A percentile compares a stretch with the other conserved stretches of the same genome.
Conservation (phyloP, 2,113 vertebrate species). For the Microcebus jonahi region DNA sequence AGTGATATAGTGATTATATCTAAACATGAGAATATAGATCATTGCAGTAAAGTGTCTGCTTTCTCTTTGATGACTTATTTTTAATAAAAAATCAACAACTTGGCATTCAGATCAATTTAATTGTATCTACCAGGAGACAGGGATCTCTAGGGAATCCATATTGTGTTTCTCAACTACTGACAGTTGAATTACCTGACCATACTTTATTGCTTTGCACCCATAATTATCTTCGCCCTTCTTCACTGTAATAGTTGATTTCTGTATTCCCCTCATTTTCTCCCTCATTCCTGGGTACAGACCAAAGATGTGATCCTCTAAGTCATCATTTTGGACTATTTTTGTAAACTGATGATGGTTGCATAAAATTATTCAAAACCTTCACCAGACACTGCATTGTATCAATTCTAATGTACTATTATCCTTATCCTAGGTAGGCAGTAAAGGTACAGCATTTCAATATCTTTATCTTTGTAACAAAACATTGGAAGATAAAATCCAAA, state of each 20-base stretch:
- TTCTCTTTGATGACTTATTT: conserved; percentile 20
- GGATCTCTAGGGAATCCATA: neutral
- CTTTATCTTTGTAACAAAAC: conserved; percentile 26
- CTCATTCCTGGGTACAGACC: neutral
- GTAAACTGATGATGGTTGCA: neutral
- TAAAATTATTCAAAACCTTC: neutral
- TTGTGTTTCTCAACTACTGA: neutral
- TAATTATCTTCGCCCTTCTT: neutral
- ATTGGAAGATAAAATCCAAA: conserved; percentile 26
- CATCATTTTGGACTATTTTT: neutral
- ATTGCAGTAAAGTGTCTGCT: neutral
- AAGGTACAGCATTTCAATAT: neutral
- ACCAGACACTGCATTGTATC: neutral
- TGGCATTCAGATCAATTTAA: conserved; percentile 14
- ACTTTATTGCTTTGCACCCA: neutral
- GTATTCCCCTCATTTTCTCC: neutral
- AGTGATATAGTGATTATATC: neutral
- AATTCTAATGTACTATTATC: conserved; percentile 35
- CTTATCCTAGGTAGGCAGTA: neutral
- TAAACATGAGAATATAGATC: neutral
- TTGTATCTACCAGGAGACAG: conserved; percentile 26
- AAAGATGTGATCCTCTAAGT: neutral
- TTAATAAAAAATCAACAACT: conserved; percentile 34
- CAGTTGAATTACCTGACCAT: neutral
- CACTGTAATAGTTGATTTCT: neutral